Percentiles rank a stretch among this genome's conserved stretches.
These are phyloP conservation scores for Xiphydria camelus DNA, from an alignment of 2,888 invertebrate species.

Conservation along the genomic window DNA sequence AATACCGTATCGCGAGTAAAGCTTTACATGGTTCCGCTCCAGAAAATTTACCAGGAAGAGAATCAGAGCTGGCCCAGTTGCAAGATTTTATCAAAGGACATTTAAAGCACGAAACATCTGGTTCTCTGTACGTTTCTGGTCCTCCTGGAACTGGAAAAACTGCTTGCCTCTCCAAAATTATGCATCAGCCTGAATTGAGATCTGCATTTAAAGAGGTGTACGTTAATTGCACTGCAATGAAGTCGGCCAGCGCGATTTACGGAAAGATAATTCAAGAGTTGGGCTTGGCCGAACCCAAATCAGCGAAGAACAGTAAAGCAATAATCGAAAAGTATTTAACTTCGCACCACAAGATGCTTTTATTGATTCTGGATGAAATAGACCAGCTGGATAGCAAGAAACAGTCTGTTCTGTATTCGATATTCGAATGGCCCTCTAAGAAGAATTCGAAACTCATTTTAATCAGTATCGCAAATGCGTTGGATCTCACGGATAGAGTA, in stretches of 20 bases:
- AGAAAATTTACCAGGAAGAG: conserved; percentile 72
- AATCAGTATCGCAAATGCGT: conserved; percentile 92
- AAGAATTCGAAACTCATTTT: conserved; percentile 73
- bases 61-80: conserved; percentile 73
- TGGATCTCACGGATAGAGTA: conserved; percentile 90
- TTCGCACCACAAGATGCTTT: conserved; percentile 71
- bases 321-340: conserved; percentile 73
- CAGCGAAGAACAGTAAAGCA: conserved; percentile 68
- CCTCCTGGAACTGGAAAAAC: conserved; percentile 98
- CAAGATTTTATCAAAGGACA: conserved; percentile 70
- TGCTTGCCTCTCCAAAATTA: conserved; percentile 77
- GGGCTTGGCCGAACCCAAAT: conserved; percentile 63
- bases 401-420: conserved; percentile 86
- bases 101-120: conserved; percentile 68
- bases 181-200: conserved; percentile 68
- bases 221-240: conserved; percentile 88
- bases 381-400: conserved; percentile 86
- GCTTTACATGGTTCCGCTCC: conserved; percentile 62
- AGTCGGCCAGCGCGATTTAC: conserved; percentile 81
- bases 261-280: conserved; percentile 76
- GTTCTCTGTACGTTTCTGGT: conserved; percentile 91
- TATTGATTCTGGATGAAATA: conserved; percentile 92
- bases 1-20: conserved; percentile 56
- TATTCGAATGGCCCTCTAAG: conserved; percentile 90
- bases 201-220: conserved; percentile 67